These are phyloP conservation scores for Sylvilagus floridanus DNA, from an alignment of 2,797 vertebrate species.

Conservation along the genomic window DNA sequence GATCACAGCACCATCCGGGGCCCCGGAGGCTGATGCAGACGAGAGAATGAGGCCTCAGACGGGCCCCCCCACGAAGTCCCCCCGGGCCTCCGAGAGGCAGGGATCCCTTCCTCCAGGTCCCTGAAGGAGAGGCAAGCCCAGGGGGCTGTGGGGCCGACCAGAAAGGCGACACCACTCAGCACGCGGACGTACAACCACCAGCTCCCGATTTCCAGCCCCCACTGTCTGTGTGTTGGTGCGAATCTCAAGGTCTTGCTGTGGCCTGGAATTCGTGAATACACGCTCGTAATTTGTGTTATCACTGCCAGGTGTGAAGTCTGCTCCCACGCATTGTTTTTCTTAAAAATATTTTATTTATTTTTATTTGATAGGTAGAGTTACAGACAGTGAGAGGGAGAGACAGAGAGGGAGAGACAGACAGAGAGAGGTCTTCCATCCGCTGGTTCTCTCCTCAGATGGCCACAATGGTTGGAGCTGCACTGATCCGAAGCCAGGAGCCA, in stretches of 20 bases:
- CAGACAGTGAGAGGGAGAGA: too few relatives aligned
- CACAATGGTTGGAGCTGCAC: too few relatives aligned
- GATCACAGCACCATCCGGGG: conserved; percentile 25
- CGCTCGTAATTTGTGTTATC: background rate
- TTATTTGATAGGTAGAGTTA: too few relatives aligned
- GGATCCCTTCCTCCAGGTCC: background rate
- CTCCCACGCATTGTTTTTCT: background rate
- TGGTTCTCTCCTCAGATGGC: too few relatives aligned
- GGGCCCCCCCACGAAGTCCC: background rate
- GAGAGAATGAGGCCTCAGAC: background rate
- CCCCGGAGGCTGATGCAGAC: background rate
- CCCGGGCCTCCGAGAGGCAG: background rate
- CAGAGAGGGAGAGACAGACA: too few relatives aligned
- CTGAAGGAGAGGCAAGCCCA: conserved; percentile 3
- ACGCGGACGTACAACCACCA: background rate
- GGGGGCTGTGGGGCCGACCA: background rate
- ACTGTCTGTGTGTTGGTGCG: conserved; percentile 44
- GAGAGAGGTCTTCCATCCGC: too few relatives aligned
- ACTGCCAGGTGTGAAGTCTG: background rate
- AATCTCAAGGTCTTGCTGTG: conserved; percentile 69
- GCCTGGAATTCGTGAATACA: background rate
- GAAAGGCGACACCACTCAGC: conserved; percentile 12
- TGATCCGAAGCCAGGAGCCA: too few relatives aligned
- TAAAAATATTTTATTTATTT: too few relatives aligned
- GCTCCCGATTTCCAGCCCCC: conserved; percentile 60